These are phyloP conservation scores for Callyntrura sp. DNA, from an alignment of 2,888 invertebrate genomes.

Conservation along the genomic window DNA sequence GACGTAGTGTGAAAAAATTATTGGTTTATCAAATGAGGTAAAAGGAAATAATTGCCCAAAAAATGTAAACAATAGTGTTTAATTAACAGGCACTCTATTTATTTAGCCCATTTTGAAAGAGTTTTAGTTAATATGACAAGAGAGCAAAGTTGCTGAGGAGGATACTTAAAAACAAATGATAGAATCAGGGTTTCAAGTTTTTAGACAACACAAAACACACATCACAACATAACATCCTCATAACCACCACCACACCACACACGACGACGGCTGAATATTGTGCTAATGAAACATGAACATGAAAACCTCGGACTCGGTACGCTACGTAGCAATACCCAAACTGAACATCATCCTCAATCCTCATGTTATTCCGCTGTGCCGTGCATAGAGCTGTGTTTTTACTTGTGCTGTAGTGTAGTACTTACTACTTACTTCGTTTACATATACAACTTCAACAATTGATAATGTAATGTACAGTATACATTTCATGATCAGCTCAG, in stretches of 20 bases:
- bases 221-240: background rate
- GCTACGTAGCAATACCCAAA: too few species aligned
- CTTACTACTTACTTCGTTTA: too few species aligned
- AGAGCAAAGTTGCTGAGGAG: background rate
- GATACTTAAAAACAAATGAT: background rate
- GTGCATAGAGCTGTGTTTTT: too few species aligned
- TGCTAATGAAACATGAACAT: too few species aligned
- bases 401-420: too few species aligned
- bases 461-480: too few species aligned
- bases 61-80: background rate
- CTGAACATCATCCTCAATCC: too few species aligned
- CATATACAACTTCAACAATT: too few species aligned
- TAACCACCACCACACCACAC: background rate
- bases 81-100: background rate
- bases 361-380: too few species aligned
- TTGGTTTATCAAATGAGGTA: background rate
- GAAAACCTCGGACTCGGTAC: too few species aligned
- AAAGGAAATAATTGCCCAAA: background rate
- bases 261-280: background rate
- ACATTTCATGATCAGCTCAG: too few species aligned
- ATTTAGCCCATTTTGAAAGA: conserved; percentile 30
- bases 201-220: background rate
- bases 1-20: background rate
- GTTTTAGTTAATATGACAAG: conserved; percentile 20
- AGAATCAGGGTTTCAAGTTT: background rate